phyloP scores from a whole-genome alignment of 2,797 vertebrate genomes.

The Gymnothorax javanicus region DNA sequence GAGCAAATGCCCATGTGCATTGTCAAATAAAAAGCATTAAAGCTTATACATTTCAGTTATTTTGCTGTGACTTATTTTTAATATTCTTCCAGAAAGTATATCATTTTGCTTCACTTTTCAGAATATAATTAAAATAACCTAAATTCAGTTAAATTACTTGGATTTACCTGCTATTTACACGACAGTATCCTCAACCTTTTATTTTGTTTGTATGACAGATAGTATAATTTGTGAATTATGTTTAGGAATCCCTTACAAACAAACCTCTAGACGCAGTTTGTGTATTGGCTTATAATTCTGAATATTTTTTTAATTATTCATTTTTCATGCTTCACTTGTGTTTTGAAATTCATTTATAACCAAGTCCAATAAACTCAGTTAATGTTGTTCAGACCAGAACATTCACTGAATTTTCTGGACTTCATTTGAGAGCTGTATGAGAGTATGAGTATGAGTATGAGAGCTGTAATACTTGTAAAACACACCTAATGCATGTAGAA shows the following conservation, averaged over 20 bases:
- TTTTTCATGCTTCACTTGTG: conserved; percentile 2
- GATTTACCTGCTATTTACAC: not conserved
- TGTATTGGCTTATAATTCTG: not conserved
- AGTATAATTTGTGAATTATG: conserved; percentile 20
- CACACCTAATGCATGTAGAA: not conserved
- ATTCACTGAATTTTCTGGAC: not conserved
- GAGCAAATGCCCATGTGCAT: not conserved
- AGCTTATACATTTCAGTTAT: not conserved
- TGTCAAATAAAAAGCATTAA: not conserved
- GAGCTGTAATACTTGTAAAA: not conserved
- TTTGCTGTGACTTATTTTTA: not conserved
- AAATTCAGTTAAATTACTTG: not conserved
- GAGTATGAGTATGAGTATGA: too few species aligned
- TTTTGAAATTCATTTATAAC: not conserved
- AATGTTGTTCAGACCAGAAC: too few species aligned
- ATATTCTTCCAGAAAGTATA: too few species aligned
- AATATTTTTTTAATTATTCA: not conserved
- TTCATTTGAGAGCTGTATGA: too few species aligned
- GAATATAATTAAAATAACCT: not conserved
- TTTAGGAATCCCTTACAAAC: conserved; percentile 17
- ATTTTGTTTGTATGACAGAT: conserved; percentile 17
- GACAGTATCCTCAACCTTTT: not conserved
- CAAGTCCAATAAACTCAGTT: too few species aligned
- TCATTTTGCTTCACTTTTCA: not conserved
- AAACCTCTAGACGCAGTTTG: not conserved